phyloP scores from a whole-genome alignment of 1,140 invertebrate genomes.

The Dendrolimus kikuchii region DNA sequence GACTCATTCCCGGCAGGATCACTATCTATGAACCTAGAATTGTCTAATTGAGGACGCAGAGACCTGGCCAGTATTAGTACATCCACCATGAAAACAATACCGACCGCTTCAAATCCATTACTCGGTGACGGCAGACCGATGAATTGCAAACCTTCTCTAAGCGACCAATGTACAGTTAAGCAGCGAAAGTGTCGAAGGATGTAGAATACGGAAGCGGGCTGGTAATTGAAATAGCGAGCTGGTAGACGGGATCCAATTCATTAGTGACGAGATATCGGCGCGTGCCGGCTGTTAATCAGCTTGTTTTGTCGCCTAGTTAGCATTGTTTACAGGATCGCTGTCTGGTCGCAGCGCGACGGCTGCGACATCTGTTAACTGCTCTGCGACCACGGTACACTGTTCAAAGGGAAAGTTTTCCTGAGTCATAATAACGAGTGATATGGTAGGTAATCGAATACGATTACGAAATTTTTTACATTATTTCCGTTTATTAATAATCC shows the following conservation, averaged over 20 bases:
- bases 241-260: constrained; percentile 6
- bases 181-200: no score
- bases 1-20: background rate
- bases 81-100: background rate
- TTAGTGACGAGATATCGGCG: constrained; percentile 9
- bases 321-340: constrained; percentile 7
- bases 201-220: background rate
- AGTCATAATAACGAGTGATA: no score
- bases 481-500: no score
- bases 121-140: background rate
- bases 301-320: constrained; percentile 12
- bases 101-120: constrained; percentile 8
- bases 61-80: constrained; percentile 2
- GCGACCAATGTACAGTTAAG: no score
- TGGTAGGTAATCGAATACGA: no score
- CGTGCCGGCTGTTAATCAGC: constrained; percentile 9
- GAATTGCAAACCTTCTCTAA: no score
- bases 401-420: no score
- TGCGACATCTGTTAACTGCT: no score
- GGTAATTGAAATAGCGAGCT: constrained; percentile 13
- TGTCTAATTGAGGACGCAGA: constrained; percentile 19
- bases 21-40: constrained; percentile 13
- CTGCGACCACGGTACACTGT: no score
- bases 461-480: no score
- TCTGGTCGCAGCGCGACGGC: no score